Conservation (phyloP, 1,140 invertebrate genomes). For the Neodiprion virginianus region DNA sequence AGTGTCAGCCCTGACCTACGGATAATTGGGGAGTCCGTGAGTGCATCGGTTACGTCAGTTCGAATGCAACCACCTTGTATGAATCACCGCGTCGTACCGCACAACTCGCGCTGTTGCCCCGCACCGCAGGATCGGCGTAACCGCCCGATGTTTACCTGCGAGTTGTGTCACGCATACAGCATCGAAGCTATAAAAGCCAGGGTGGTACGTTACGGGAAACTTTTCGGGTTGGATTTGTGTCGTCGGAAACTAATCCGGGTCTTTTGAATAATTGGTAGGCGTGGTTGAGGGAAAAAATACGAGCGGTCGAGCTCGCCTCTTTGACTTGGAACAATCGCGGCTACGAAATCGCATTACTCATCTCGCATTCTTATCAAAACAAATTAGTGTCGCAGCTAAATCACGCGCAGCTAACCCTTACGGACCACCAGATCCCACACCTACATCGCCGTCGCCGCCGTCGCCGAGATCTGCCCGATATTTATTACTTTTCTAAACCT, state of each 20-base stretch:
- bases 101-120: not conserved
- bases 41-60: not conserved
- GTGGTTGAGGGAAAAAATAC: too few relatives aligned
- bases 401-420: not conserved
- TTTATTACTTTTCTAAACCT: too few relatives aligned
- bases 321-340: not conserved
- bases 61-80: slow-evolving; percentile 5
- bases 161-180: not conserved
- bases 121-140: not conserved
- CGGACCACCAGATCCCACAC: too few relatives aligned
- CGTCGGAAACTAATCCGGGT: not conserved
- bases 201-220: not conserved
- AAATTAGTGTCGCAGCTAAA: not conserved
- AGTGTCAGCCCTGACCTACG: slow-evolving; percentile 1
- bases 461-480: too few relatives aligned
- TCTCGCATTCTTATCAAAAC: not conserved
- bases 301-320: not conserved
- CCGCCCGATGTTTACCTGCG: not conserved
- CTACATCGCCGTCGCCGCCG: too few relatives aligned
- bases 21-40: not conserved
- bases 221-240: not conserved
- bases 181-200: not conserved
- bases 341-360: not conserved
- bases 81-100: not conserved
- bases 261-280: not conserved